Conservation (phyloP, 2,797 vertebrate genomes). For the Cyclopterus lumpus region DNA sequence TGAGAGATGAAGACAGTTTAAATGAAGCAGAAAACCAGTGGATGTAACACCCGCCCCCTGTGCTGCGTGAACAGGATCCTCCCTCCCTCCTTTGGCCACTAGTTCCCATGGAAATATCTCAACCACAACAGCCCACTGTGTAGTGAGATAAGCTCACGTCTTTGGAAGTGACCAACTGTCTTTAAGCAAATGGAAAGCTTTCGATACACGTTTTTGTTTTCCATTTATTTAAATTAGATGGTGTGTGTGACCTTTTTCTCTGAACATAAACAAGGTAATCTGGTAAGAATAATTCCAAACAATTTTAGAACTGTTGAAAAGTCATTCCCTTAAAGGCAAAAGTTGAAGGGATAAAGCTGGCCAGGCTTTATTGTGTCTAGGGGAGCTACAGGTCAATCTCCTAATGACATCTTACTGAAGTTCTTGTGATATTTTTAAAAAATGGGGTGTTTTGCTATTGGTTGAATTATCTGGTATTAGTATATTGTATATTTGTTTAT, state of each 20-base stretch:
- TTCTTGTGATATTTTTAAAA: neutral
- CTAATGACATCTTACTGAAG: constrained; percentile 4
- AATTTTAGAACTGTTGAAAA: constrained; percentile 5
- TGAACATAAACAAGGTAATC: constrained; percentile 32
- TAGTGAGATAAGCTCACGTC: constrained; percentile 71
- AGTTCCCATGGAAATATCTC: constrained; percentile 82
- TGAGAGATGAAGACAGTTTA: constrained; percentile 74
- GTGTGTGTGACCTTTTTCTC: constrained; percentile 40
- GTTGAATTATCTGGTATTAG: neutral
- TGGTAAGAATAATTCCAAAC: constrained; percentile 32
- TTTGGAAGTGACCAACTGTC: constrained; percentile 48
- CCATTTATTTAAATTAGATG: constrained; percentile 45
- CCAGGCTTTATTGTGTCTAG: neutral
- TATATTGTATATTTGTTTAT: neutral
- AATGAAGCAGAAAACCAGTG: constrained; percentile 76
- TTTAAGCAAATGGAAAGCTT: constrained; percentile 54
- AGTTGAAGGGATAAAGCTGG: neutral
- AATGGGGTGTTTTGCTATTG: neutral
- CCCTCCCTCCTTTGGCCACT: constrained; percentile 61
- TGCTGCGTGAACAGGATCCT: constrained; percentile 61
- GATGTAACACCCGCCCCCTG: constrained; percentile 70
- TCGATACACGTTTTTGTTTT: constrained; percentile 63
- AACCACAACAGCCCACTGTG: constrained; percentile 69
- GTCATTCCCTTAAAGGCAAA: neutral
- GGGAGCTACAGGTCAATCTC: neutral